These are phyloP conservation scores for Pachypanchax playfairii DNA, from an alignment of 2,113 vertebrate genomes.

Conservation along the genomic window DNA sequence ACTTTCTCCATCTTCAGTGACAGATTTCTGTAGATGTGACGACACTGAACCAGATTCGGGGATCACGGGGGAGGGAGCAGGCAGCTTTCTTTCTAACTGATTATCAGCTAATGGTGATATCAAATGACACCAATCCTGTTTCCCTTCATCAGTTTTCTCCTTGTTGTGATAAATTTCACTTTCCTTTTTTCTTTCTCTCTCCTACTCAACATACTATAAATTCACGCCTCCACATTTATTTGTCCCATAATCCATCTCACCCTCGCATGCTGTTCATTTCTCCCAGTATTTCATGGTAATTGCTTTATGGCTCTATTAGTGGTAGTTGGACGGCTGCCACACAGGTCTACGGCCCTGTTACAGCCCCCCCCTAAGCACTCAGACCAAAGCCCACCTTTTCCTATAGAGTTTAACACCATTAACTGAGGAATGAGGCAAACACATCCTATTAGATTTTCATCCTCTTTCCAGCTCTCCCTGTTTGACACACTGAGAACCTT, in stretches of 20 bases:
- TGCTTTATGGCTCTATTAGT: slow-evolving; percentile 72
- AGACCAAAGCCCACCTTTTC: slow-evolving; percentile 30
- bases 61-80: slow-evolving; percentile 13
- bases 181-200: slow-evolving; percentile 3
- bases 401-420: slow-evolving; percentile 68
- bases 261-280: slow-evolving; percentile 14
- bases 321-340: slow-evolving; percentile 60
- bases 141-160: slow-evolving; percentile 46
- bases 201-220: slow-evolving; percentile 23
- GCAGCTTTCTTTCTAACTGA: slow-evolving; percentile 35
- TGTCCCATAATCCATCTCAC: slow-evolving; percentile 40
- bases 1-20: slow-evolving; percentile 15
- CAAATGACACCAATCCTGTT: slow-evolving; percentile 64
- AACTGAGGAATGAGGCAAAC: slow-evolving; percentile 55
- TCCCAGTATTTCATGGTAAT: slow-evolving; percentile 68
- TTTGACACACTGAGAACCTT: slow-evolving; percentile 28
- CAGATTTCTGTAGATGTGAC: neutral
- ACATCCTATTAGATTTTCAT: slow-evolving; percentile 50
- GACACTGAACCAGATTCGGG: slow-evolving; percentile 17
- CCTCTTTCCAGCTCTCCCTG: slow-evolving; percentile 22
- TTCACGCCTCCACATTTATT: slow-evolving; percentile 35
- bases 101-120: slow-evolving; percentile 60
- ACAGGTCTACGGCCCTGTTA: slow-evolving; percentile 55
- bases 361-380: slow-evolving; percentile 43
- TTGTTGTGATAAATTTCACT: slow-evolving; percentile 39